phyloP scores from a whole-genome alignment of 2,888 invertebrate genomes.

The Caenorhabditis zanzibari region DNA sequence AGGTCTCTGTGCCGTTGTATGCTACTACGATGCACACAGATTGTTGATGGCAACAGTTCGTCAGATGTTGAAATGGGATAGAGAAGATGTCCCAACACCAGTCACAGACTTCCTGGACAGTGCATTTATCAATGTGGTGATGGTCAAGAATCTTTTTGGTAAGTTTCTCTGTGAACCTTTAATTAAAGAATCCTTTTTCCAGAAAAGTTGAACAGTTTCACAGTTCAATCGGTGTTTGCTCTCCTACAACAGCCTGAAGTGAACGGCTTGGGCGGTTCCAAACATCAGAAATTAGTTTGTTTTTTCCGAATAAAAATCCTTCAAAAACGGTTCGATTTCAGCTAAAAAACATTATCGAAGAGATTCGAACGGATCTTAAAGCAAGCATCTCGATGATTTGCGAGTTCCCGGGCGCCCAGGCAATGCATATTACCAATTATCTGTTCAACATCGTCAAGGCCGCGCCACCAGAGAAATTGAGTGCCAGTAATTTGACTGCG shows the following conservation, averaged over 20 bases:
- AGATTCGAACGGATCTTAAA: constrained; percentile 55
- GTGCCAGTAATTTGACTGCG: constrained; percentile 50
- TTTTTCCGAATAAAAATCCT: too few relatives aligned
- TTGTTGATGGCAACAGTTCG: constrained; percentile 45
- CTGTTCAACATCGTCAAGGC: constrained; percentile 63
- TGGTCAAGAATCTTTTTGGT: constrained; percentile 71
- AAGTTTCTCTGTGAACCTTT: constrained; percentile 3
- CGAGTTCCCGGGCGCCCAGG: constrained; percentile 46
- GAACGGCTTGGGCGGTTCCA: constrained; percentile 74
- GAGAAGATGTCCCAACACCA: constrained; percentile 49
- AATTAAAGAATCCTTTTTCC: constrained; percentile 4
- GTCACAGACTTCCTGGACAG: constrained; percentile 55
- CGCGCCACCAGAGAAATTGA: constrained; percentile 67
- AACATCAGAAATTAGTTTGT: constrained; percentile 72
- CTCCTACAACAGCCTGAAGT: constrained; percentile 67
- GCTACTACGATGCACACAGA: constrained; percentile 77
- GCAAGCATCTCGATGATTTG: constrained; percentile 62
- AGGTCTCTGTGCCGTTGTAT: constrained; percentile 75
- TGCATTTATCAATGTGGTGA: constrained; percentile 45
- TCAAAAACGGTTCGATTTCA: constrained; percentile 22
- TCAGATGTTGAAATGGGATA: constrained; percentile 64
- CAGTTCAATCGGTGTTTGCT: constrained; percentile 69
- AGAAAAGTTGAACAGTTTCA: constrained; percentile 68
- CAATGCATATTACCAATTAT: constrained; percentile 53
- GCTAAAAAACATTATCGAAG: constrained; percentile 67